phyloP scores from a whole-genome alignment of 2,113 vertebrate species.

The Pluvianellus socialis region DNA sequence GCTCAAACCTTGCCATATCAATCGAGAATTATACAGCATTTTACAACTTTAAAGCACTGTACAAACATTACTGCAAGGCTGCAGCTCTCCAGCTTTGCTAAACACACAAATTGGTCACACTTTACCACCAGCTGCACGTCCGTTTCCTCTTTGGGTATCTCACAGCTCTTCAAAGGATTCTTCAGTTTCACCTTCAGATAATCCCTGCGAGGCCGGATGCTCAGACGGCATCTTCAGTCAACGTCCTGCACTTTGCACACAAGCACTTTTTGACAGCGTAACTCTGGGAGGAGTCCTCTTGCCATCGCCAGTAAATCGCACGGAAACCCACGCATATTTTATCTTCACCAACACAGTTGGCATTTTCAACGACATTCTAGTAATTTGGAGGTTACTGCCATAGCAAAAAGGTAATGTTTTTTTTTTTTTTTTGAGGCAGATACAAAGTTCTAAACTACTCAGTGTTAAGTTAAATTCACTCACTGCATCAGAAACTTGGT shows the following conservation, averaged over 20 bases:
- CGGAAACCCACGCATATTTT: accelerated
- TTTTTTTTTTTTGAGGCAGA: neutral
- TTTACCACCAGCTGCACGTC: neutral
- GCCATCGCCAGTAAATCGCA: neutral
- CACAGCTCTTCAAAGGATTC: neutral
- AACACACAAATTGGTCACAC: neutral
- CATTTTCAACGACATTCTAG: neutral
- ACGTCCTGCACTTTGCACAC: neutral
- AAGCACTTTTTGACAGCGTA: neutral
- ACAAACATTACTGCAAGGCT: neutral
- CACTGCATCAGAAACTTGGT: neutral
- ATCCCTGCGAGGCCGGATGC: neutral
- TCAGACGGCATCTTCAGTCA: neutral
- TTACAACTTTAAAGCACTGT: neutral
- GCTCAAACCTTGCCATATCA: neutral
- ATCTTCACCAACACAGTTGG: neutral
- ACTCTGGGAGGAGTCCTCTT: neutral
- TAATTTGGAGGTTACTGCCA: neutral
- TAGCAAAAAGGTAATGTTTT: neutral
- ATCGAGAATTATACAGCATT: neutral
- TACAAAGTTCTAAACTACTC: neutral
- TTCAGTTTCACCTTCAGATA: neutral
- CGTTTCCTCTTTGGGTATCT: neutral
- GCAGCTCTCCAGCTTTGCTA: neutral
- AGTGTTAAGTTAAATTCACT: neutral